phyloP scores from a whole-genome alignment of 2,797 vertebrate species.

The Aldrovandia affinis region DNA sequence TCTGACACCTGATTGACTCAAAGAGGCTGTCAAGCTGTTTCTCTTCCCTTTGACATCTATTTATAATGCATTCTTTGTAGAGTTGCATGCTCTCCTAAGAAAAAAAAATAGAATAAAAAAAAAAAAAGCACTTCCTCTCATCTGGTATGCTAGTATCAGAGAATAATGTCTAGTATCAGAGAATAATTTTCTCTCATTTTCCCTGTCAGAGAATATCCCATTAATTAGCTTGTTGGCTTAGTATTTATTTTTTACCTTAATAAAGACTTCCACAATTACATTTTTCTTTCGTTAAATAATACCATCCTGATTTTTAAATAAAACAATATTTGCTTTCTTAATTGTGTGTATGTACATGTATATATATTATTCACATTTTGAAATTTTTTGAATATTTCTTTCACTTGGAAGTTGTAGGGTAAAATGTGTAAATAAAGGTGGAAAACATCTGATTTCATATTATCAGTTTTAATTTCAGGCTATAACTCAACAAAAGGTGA shows the following conservation, averaged over 20 bases:
- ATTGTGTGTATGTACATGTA: no score
- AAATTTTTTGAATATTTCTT: no score
- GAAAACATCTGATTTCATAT: no score
- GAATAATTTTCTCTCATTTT: slow-evolving; percentile 18
- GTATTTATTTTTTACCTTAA: slow-evolving; percentile 13
- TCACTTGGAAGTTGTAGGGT: no score
- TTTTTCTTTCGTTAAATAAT: not conserved
- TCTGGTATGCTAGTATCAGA: slow-evolving; percentile 28
- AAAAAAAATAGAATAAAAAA: slow-evolving; percentile 8
- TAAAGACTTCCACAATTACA: slow-evolving; percentile 6
- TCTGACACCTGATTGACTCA: slow-evolving; percentile 54
- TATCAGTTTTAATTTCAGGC: no score
- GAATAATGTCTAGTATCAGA: slow-evolving; percentile 24
- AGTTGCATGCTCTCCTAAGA: slow-evolving; percentile 26
- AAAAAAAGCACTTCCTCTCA: not conserved
- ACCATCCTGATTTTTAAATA: no score
- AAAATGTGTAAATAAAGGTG: no score
- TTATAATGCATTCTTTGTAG: slow-evolving; percentile 40
- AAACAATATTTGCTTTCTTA: no score
- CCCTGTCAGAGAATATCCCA: slow-evolving; percentile 10
- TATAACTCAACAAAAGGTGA: no score
- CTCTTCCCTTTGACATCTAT: slow-evolving; percentile 37
- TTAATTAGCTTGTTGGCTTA: slow-evolving; percentile 23
- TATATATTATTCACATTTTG: no score
- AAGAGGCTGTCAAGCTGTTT: slow-evolving; percentile 36